A percentile compares a stretch with the other conserved stretches of the same genome.
These are phyloP conservation scores for Lutraria rhynchaena DNA, from an alignment of 1,140 invertebrate species.

Conservation along the genomic window DNA sequence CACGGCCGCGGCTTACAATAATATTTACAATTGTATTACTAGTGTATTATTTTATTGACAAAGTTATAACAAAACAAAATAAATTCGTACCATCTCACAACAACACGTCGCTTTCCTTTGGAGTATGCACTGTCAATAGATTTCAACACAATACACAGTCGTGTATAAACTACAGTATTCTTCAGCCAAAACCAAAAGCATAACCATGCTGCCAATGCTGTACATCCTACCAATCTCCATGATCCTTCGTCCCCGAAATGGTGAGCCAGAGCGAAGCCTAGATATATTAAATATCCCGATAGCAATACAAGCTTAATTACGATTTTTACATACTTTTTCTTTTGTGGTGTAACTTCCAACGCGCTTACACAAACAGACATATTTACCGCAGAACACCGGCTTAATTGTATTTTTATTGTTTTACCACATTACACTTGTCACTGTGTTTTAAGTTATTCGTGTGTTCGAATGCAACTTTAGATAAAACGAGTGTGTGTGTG, in stretches of 20 bases:
- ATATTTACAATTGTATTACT: no score
- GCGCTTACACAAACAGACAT: no score
- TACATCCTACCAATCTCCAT: conserved; percentile 9
- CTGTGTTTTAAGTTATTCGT: no score
- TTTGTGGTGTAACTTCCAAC: no score
- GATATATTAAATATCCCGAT: conserved; percentile 62
- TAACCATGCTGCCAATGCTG: background rate
- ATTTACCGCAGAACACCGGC: no score
- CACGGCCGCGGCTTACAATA: no score
- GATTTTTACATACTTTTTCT: no score
- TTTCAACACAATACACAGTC: background rate
- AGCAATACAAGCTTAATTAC: conserved; percentile 22
- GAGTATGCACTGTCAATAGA: background rate
- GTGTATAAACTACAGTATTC: background rate
- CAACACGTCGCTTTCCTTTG: conserved; percentile 8
- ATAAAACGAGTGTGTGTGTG: no score
- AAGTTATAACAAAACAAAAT: background rate
- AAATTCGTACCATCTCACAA: conserved; percentile 31
- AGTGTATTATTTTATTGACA: no score
- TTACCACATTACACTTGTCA: no score
- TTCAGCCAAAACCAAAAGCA: background rate
- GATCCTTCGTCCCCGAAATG: conserved; percentile 56
- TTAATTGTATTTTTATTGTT: no score
- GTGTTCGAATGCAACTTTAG: no score
- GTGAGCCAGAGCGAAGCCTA: conserved; percentile 66